These are phyloP conservation scores for Sinopyrophorus schimmeli DNA, from an alignment of 2,888 invertebrate species.

Conservation along the genomic window DNA sequence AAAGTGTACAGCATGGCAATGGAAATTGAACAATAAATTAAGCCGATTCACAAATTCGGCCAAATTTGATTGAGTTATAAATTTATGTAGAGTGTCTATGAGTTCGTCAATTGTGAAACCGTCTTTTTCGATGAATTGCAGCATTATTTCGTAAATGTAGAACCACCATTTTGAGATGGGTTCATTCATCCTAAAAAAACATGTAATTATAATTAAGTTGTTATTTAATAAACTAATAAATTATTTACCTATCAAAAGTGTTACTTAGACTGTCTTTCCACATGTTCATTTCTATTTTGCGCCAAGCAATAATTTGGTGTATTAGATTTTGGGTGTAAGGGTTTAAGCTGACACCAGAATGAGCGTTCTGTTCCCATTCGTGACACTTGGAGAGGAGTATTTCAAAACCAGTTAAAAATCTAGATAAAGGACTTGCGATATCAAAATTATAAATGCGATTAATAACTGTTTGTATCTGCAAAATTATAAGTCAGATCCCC, in stretches of 20 bases:
- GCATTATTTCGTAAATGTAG: conserved; percentile 74
- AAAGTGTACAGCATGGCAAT: conserved; percentile 74
- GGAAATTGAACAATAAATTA: conserved; percentile 76
- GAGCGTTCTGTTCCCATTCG: conserved; percentile 93
- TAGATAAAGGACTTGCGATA: conserved; percentile 79
- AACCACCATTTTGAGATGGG: conserved; percentile 89
- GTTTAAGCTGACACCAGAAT: conserved; percentile 80
- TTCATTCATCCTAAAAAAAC: conserved; percentile 61
- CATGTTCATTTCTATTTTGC: conserved; percentile 82
- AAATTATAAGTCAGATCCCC: not conserved
- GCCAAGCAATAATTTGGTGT: conserved; percentile 85
- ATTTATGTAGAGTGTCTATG: conserved; percentile 71
- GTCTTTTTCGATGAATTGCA: conserved; percentile 60
- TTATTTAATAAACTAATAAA: conserved; percentile 4
- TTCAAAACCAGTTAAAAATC: conserved; percentile 90
- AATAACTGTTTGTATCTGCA: conserved; percentile 67
- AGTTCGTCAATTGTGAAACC: conserved; percentile 50
- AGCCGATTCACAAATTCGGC: conserved; percentile 83
- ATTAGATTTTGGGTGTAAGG: conserved; percentile 74
- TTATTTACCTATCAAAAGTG: conserved; percentile 62
- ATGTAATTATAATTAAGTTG: conserved; percentile 13
- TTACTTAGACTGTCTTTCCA: conserved; percentile 85
- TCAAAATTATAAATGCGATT: conserved; percentile 71
- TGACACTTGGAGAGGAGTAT: conserved; percentile 80
- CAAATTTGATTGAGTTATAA: conserved; percentile 80